Conservation (phyloP, 1,140 invertebrate species). For the Drosophila truncata region DNA sequence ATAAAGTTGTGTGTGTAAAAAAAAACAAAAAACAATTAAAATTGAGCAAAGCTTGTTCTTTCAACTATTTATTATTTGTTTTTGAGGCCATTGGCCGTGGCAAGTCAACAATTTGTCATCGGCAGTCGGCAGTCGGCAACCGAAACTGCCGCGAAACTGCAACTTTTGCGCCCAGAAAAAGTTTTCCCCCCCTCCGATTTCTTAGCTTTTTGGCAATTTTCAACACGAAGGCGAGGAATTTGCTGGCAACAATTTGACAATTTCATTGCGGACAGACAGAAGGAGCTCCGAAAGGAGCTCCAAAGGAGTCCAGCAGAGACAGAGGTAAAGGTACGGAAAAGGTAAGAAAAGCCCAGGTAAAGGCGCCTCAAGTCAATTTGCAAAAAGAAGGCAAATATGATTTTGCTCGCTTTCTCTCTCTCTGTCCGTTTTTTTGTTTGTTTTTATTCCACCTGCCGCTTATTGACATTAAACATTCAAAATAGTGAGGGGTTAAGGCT, state of each 20-base stretch:
- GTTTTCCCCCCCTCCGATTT: conserved; percentile 24
- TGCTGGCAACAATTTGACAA: conserved; percentile 67
- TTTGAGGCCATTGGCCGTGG: conserved; percentile 47
- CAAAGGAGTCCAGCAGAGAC: not conserved
- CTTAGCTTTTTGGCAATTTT: conserved; percentile 60
- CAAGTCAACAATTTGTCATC: conserved; percentile 70
- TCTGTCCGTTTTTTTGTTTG: conserved; percentile 15
- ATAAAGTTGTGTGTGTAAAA: not conserved
- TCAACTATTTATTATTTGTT: not conserved
- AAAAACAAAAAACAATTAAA: conserved; percentile 6
- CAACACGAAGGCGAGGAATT: conserved; percentile 69
- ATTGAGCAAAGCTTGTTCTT: not conserved
- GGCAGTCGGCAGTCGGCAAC: conserved; percentile 3
- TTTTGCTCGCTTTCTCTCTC: conserved; percentile 13
- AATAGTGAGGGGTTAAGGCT: conserved; percentile 40
- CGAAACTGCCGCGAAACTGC: conserved; percentile 39
- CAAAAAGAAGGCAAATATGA: conserved; percentile 40
- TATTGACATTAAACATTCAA: conserved; percentile 83
- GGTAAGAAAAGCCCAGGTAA: not conserved
- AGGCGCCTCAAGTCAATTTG: conserved; percentile 56
- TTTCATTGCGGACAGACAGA: conserved; percentile 51
- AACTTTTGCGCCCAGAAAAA: conserved; percentile 62
- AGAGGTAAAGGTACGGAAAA: not conserved
- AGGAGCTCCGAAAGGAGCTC: too few relatives aligned
- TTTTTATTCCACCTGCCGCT: conserved; percentile 35